These are phyloP conservation scores for Polyergus mexicanus DNA, from an alignment of 1,140 invertebrate genomes.

Conservation along the genomic window DNA sequence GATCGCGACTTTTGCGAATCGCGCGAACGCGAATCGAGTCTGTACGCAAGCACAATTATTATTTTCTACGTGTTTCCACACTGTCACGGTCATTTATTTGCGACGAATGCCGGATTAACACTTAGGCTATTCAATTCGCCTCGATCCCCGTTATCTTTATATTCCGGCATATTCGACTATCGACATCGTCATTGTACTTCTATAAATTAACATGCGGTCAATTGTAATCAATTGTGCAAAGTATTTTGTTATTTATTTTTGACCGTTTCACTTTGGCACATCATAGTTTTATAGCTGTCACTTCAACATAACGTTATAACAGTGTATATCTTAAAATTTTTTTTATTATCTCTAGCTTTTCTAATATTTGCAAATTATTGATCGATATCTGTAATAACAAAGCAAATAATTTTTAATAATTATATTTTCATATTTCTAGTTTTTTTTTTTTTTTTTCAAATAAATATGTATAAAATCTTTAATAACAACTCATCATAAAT, in stretches of 20 bases:
- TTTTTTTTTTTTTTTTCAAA: background rate
- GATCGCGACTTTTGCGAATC: background rate
- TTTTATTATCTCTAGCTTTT: background rate
- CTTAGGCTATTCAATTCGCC: no score
- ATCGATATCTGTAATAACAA: background rate
- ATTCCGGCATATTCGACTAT: no score
- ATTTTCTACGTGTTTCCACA: background rate
- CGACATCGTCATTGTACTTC: background rate
- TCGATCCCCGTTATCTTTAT: no score
- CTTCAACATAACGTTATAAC: no score
- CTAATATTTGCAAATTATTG: background rate
- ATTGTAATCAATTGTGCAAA: background rate
- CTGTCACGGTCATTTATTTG: background rate
- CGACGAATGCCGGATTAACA: background rate
- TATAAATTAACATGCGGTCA: background rate
- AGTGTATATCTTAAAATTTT: background rate
- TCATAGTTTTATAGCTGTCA: background rate
- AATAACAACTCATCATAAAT: no score
- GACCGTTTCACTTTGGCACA: background rate
- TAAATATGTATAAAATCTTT: no score
- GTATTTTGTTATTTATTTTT: background rate
- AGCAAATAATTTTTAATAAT: slow-evolving; percentile 2
- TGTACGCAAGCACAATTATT: background rate
- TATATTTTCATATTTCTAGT: background rate
- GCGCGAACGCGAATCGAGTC: background rate